phyloP scores from a whole-genome alignment of 1,140 invertebrate genomes.

The Vanessa tameamea region DNA sequence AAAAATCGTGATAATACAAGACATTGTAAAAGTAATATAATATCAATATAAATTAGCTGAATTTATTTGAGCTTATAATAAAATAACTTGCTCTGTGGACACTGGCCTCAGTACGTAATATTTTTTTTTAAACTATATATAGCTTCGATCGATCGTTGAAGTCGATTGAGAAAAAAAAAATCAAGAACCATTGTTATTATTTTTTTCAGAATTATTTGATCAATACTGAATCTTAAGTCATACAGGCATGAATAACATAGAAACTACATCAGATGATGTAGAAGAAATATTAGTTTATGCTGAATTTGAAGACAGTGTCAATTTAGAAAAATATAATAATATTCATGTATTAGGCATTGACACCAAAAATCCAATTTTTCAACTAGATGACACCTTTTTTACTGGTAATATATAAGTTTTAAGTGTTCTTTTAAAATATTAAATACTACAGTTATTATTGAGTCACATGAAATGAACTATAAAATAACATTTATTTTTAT shows the following conservation, averaged over 20 bases:
- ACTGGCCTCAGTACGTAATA: not conserved
- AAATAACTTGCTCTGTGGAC: not conserved
- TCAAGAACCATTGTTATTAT: not conserved
- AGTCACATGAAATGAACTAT: no score
- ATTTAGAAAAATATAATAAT: conserved; percentile 64
- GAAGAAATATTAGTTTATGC: conserved; percentile 69
- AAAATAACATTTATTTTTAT: no score
- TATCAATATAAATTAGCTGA: no score
- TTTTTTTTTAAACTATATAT: not conserved
- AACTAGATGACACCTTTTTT: conserved; percentile 72
- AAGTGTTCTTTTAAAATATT: not conserved
- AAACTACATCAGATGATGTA: conserved; percentile 49
- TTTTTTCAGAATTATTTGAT: not conserved
- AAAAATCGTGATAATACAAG: no score
- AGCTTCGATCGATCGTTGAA: not conserved
- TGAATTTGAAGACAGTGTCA: conserved; percentile 64
- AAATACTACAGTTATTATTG: no score
- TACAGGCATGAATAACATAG: conserved; percentile 16
- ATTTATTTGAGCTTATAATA: no score
- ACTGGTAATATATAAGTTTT: conserved; percentile 47
- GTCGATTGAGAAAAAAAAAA: not conserved
- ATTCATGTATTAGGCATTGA: conserved; percentile 71
- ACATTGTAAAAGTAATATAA: no score
- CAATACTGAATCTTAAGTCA: not conserved
- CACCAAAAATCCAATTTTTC: conserved; percentile 63